These are phyloP conservation scores for Rhabdomys dilectus DNA, from an alignment of 2,113 vertebrate genomes.

Conservation along the genomic window DNA sequence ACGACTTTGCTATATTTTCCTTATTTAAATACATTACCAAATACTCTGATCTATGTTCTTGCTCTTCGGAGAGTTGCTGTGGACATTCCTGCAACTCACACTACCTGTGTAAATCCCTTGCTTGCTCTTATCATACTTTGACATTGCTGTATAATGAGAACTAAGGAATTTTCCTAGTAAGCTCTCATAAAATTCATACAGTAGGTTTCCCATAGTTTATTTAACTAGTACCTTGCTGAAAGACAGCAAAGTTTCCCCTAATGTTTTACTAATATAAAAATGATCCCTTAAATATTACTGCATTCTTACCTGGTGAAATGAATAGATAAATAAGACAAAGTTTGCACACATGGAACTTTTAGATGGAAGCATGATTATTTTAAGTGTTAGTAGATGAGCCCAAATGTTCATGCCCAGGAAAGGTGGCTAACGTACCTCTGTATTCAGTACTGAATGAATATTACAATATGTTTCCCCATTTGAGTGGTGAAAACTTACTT, in stretches of 20 bases:
- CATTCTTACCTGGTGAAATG: neutral
- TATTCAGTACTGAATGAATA: neutral
- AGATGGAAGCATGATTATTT: neutral
- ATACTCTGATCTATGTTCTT: neutral
- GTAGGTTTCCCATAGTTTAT: neutral
- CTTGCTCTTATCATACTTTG: neutral
- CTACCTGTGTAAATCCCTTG: neutral
- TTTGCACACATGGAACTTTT: neutral
- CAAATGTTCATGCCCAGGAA: neutral
- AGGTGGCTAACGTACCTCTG: no score
- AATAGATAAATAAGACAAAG: neutral
- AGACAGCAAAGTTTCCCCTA: neutral
- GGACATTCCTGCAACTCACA: neutral
- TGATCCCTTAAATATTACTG: neutral
- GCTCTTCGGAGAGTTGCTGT: neutral
- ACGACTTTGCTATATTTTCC: neutral
- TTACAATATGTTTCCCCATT: neutral
- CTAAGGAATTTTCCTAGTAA: neutral
- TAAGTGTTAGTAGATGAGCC: neutral
- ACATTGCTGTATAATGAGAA: conserved; percentile 17
- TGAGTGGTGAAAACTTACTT: neutral
- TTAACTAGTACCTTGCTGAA: neutral
- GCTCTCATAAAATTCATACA: conserved; percentile 19
- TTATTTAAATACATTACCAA: conserved; percentile 28
- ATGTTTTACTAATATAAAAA: neutral